Percentiles rank a stretch among this genome's conserved stretches.
These are phyloP conservation scores for Epicauta chinensis DNA, from an alignment of 1,140 invertebrate genomes.

Conservation along the genomic window DNA sequence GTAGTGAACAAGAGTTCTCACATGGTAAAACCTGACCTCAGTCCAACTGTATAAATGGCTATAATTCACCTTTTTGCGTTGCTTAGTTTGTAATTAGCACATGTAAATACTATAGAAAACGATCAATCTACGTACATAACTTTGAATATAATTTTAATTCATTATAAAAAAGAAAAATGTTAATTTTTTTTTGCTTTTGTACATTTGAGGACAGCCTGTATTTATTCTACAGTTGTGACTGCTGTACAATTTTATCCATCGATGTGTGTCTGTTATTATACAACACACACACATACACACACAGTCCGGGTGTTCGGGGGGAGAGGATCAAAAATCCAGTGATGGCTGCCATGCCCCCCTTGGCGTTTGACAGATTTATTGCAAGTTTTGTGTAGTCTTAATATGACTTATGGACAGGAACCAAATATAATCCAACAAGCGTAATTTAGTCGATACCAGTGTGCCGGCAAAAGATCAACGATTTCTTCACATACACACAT, in stretches of 20 bases:
- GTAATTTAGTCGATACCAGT: slow-evolving; percentile 26
- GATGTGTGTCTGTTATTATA: not conserved
- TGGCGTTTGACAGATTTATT: slow-evolving; percentile 44
- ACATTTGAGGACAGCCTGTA: no score
- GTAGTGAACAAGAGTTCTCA: slow-evolving; percentile 14
- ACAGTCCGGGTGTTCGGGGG: slow-evolving; percentile 3
- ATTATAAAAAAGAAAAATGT: no score
- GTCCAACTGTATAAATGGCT: slow-evolving; percentile 6
- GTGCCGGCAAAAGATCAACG: no score
- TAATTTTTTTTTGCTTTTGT: no score
- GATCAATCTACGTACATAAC: slow-evolving; percentile 17
- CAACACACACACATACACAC: slow-evolving; percentile 4
- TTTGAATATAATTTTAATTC: no score
- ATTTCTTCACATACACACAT: no score
- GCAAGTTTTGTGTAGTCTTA: slow-evolving; percentile 45
- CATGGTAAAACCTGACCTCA: slow-evolving; percentile 11
- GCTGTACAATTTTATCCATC: slow-evolving; percentile 12
- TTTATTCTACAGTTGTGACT: slow-evolving; percentile 12
- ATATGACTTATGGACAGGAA: slow-evolving; percentile 46
- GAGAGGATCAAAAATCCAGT: slow-evolving; percentile 19
- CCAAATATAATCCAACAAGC: slow-evolving; percentile 41
- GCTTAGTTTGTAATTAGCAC: slow-evolving; percentile 22
- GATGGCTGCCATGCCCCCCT: slow-evolving; percentile 39
- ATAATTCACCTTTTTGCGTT: slow-evolving; percentile 18
- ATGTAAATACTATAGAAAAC: slow-evolving; percentile 20